A percentile compares a stretch with the other conserved stretches of the same genome.
phyloP scores from a whole-genome alignment of 2,797 vertebrate species.

The Forpus xanthops region DNA sequence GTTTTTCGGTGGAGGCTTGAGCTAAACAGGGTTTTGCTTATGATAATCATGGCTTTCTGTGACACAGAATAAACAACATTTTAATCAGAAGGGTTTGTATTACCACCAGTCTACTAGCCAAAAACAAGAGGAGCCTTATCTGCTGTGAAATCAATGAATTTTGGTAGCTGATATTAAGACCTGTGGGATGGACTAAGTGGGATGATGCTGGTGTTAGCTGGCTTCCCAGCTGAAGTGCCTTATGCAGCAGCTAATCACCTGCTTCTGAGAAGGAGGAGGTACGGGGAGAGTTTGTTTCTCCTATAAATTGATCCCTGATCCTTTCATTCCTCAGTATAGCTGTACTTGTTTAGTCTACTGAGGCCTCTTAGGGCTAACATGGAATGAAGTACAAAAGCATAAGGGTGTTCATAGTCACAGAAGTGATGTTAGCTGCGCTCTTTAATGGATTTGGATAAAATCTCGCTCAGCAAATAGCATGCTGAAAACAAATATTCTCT shows the following conservation, averaged over 20 bases:
- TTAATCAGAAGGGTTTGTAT: not conserved
- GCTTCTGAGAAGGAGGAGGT: conserved; percentile 4
- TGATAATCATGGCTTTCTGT: not conserved
- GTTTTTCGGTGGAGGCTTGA: not conserved
- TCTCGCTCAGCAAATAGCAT: conserved; percentile 5
- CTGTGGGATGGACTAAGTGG: not conserved
- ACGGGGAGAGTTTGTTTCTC: not conserved
- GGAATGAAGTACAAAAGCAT: not conserved
- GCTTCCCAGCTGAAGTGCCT: not conserved
- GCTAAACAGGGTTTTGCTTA: not conserved
- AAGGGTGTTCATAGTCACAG: conserved; percentile 3
- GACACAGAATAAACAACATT: not conserved
- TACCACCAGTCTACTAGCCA: not conserved
- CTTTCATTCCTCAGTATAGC: conserved; percentile 26
- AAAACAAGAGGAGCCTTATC: not conserved
- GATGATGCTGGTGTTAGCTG: not conserved
- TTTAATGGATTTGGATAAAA: conserved; percentile 42
- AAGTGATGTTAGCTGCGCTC: not conserved
- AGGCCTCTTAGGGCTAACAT: not conserved
- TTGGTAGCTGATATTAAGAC: not conserved
- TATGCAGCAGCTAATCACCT: not conserved
- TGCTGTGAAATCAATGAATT: not conserved
- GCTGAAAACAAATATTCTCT: conserved; percentile 14
- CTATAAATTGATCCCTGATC: conserved; percentile 57
- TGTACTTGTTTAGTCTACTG: not conserved